phyloP scores from a whole-genome alignment of 2,113 vertebrate genomes.

The Oryzias celebensis region DNA sequence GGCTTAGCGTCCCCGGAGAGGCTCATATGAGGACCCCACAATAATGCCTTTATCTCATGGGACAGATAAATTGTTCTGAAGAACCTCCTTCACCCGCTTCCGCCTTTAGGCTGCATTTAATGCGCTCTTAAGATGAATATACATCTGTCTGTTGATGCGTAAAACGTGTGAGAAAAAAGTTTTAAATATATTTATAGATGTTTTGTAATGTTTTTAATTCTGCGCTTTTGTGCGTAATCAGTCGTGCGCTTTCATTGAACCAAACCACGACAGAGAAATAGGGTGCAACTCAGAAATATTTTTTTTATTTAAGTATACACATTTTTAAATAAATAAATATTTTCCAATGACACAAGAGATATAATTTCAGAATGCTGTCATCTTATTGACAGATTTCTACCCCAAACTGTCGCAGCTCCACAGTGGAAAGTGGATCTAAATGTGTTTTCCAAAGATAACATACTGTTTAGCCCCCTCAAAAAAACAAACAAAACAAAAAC shows the following conservation, averaged over 20 bases:
- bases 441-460: slow-evolving; percentile 48
- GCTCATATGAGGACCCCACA: slow-evolving; percentile 43
- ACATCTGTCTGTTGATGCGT: too few species aligned
- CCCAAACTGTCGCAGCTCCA: too few species aligned
- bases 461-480: slow-evolving; percentile 43
- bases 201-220: not conserved
- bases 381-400: slow-evolving; percentile 36
- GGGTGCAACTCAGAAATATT: slow-evolving; percentile 72
- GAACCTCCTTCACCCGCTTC: slow-evolving; percentile 52
- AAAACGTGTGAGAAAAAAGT: too few species aligned
- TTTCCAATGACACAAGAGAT: slow-evolving; percentile 82
- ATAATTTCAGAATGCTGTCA: slow-evolving; percentile 72
- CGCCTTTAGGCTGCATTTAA: slow-evolving; percentile 2
- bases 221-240: slow-evolving; percentile 28
- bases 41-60: slow-evolving; percentile 48
- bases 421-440: slow-evolving; percentile 42
- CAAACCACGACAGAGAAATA: slow-evolving; percentile 30
- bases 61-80: slow-evolving; percentile 49
- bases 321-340: slow-evolving; percentile 99
- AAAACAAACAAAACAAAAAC: slow-evolving; percentile 19
- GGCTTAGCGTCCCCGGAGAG: slow-evolving; percentile 68
- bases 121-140: not conserved
- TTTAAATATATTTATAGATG: too few species aligned
- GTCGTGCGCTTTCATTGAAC: slow-evolving; percentile 33
- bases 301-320: slow-evolving; percentile 81